phyloP scores from a whole-genome alignment of 1,140 invertebrate genomes.

The Calycopis cecrops region DNA sequence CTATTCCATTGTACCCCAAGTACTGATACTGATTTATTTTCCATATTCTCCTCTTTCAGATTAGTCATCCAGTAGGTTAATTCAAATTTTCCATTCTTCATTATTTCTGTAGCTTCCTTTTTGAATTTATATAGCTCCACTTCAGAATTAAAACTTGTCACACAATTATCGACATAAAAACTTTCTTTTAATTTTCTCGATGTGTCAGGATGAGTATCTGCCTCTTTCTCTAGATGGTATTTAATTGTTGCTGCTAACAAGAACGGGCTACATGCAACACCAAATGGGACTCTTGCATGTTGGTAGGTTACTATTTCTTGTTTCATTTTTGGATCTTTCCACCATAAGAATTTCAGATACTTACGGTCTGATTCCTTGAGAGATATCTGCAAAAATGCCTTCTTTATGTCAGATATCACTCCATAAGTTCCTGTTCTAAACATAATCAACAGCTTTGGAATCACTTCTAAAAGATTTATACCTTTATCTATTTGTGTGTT shows the following conservation, averaged over 20 bases:
- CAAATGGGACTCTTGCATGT: not conserved
- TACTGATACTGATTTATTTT: too few species aligned
- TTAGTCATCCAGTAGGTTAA: too few species aligned
- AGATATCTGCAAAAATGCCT: not conserved
- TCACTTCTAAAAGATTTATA: not conserved
- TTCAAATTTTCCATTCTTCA: too few species aligned
- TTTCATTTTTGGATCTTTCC: not conserved
- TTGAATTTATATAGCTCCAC: too few species aligned
- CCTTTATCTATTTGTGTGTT: not conserved
- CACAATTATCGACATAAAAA: too few species aligned
- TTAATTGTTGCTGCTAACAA: not conserved
- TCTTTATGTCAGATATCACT: not conserved
- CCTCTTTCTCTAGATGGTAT: not conserved
- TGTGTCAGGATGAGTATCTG: too few species aligned
- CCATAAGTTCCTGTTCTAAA: not conserved
- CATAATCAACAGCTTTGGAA: not conserved
- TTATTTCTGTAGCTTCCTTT: too few species aligned
- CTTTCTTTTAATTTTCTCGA: too few species aligned
- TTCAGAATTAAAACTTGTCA: too few species aligned
- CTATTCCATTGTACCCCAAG: too few species aligned
- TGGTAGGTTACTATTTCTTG: not conserved
- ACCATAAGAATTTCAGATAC: not conserved
- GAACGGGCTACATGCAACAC: not conserved
- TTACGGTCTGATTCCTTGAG: not conserved
- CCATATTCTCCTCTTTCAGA: too few species aligned